Percentiles rank a stretch among this genome's conserved stretches.
phyloP scores from a whole-genome alignment of 2,888 invertebrate genomes.

The Punctoribates punctum region DNA sequence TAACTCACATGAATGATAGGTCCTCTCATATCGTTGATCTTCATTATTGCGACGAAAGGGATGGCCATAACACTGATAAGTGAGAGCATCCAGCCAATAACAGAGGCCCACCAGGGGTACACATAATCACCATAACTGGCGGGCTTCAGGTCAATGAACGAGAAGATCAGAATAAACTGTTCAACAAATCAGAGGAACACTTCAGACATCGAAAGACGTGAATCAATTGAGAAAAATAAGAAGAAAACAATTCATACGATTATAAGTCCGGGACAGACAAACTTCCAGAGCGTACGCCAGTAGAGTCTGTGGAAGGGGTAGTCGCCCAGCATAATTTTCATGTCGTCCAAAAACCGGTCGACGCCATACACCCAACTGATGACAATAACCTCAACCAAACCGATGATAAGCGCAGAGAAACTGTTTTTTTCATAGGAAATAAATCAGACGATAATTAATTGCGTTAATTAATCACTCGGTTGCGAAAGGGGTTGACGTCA shows the following conservation, averaged over 20 bases:
- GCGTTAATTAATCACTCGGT: not conserved
- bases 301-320: conserved; percentile 61
- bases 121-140: conserved; percentile 61
- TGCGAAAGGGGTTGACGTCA: too few relatives aligned
- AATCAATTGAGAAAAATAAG: conserved; percentile 49
- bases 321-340: conserved; percentile 61
- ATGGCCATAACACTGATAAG: conserved; percentile 66
- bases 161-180: conserved; percentile 70
- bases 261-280: conserved; percentile 66
- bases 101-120: conserved; percentile 69
- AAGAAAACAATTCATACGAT: conserved; percentile 60
- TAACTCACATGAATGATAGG: conserved; percentile 50
- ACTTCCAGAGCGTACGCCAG: conserved; percentile 71
- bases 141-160: conserved; percentile 64
- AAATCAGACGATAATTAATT: not conserved
- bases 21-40: conserved; percentile 53
- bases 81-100: conserved; percentile 69
- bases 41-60: conserved; percentile 62
- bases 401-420: conserved; percentile 69
- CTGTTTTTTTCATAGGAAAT: conserved; percentile 52
- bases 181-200: conserved; percentile 45
- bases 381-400: conserved; percentile 64
- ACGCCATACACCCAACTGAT: conserved; percentile 67
- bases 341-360: conserved; percentile 57
- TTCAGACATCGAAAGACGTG: not conserved